These are phyloP conservation scores for Bufo gargarizans DNA, from an alignment of 2,113 vertebrate genomes.

Conservation along the genomic window DNA sequence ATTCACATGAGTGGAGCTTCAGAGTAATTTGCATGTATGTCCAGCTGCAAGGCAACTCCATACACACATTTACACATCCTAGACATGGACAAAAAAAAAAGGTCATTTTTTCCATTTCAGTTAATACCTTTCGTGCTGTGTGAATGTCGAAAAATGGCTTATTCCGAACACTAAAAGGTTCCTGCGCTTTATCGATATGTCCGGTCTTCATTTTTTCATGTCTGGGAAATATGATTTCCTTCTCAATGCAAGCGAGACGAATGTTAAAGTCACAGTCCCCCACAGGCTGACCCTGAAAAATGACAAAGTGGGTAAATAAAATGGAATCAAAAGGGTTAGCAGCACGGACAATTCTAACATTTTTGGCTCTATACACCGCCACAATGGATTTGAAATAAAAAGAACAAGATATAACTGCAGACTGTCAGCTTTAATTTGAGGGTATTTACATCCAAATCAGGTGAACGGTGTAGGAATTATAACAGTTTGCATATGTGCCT, in stretches of 20 bases:
- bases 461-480: no score
- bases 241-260: conserved; percentile 92
- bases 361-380: no score
- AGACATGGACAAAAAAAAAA: neutral
- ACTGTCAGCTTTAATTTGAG: no score
- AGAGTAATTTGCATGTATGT: neutral
- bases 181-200: conserved; percentile 94
- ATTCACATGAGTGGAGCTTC: neutral
- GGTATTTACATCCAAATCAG: no score
- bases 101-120: neutral
- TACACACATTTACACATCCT: neutral
- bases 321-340: neutral
- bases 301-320: conserved; percentile 31
- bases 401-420: no score
- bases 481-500: no score
- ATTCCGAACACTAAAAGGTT: conserved; percentile 92
- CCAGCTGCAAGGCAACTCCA: neutral
- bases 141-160: conserved; percentile 97
- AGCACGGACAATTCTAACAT: no score
- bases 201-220: conserved; percentile 95
- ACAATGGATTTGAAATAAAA: no score
- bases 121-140: conserved; percentile 86
- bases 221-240: conserved; percentile 94
- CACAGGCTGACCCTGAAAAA: conserved; percentile 89
- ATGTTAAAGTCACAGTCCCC: conserved; percentile 95